Evolutionary conservation across 2,797 vertebrate genomes (phyloP).

Genomic region (Hydrolagus colliei): DNA sequence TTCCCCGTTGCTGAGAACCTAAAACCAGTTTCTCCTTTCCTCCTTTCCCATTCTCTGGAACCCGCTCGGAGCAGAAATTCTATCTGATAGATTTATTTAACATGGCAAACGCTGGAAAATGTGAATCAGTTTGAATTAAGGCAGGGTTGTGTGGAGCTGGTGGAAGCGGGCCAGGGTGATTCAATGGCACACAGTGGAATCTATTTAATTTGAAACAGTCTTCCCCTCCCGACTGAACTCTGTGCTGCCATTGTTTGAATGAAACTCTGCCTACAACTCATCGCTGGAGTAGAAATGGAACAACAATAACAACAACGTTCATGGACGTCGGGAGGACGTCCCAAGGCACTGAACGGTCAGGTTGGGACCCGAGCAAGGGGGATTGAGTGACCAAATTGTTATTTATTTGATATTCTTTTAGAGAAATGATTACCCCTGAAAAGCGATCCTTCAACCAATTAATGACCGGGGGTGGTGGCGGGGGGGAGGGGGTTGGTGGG

Average conservation of each 20-base stretch:
- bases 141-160: background rate
- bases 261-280: background rate
- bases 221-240: background rate
- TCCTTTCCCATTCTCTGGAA: background rate
- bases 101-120: background rate
- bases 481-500: no score
- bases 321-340: no score
- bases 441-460: no score
- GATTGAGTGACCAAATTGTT: no score
- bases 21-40: no score
- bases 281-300: background rate
- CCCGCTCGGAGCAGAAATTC: background rate
- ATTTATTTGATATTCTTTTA: no score
- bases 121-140: conserved; percentile 15
- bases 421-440: no score
- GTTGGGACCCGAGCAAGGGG: no score
- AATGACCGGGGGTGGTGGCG: no score
- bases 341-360: no score
- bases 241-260: background rate
- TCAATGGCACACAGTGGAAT: background rate
- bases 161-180: background rate
- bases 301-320: no score
- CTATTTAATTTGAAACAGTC: conserved; percentile 19
- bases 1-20: no score
- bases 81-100: background rate